Percentiles rank a stretch among this genome's conserved stretches.
Conservation (phyloP, 2,888 invertebrate species). For the Drosophila paranaensis region DNA sequence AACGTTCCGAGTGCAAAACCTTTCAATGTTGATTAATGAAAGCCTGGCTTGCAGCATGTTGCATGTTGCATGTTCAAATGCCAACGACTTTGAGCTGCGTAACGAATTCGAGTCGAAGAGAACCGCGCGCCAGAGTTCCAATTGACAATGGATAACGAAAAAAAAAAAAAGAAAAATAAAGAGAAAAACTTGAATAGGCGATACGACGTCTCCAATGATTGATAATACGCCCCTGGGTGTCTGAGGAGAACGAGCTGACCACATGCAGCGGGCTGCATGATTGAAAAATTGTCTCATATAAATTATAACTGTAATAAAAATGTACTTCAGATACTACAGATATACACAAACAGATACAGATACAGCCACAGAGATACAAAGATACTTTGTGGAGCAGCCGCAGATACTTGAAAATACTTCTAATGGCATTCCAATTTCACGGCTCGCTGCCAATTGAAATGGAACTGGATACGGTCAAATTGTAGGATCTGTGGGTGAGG, state of each 20-base stretch:
- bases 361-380: slow-evolving; percentile 12
- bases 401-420: slow-evolving; percentile 19
- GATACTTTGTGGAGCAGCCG: slow-evolving; percentile 8
- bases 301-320: slow-evolving; percentile 79
- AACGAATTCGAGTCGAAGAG: slow-evolving; percentile 61
- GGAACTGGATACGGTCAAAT: slow-evolving; percentile 9
- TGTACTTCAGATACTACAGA: slow-evolving; percentile 19
- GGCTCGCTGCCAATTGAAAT: slow-evolving; percentile 19
- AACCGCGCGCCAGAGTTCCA: slow-evolving; percentile 2
- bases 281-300: slow-evolving; percentile 78
- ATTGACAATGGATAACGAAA: slow-evolving; percentile 34
- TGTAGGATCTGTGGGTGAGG: slow-evolving; percentile 2
- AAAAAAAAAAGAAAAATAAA: not conserved
- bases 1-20: slow-evolving; percentile 50
- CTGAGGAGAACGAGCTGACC: slow-evolving; percentile 42
- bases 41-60: slow-evolving; percentile 17
- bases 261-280: slow-evolving; percentile 59
- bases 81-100: slow-evolving; percentile 72
- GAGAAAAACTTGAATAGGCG: slow-evolving; percentile 11
- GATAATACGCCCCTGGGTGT: slow-evolving; percentile 59
- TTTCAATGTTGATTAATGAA: slow-evolving; percentile 76
- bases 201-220: slow-evolving; percentile 59
- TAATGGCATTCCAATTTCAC: slow-evolving; percentile 75
- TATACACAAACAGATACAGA: slow-evolving; percentile 5
- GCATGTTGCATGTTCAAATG: slow-evolving; percentile 64